These are phyloP conservation scores for Tachystola acroxantha DNA, from an alignment of 2,888 invertebrate genomes.

Conservation along the genomic window DNA sequence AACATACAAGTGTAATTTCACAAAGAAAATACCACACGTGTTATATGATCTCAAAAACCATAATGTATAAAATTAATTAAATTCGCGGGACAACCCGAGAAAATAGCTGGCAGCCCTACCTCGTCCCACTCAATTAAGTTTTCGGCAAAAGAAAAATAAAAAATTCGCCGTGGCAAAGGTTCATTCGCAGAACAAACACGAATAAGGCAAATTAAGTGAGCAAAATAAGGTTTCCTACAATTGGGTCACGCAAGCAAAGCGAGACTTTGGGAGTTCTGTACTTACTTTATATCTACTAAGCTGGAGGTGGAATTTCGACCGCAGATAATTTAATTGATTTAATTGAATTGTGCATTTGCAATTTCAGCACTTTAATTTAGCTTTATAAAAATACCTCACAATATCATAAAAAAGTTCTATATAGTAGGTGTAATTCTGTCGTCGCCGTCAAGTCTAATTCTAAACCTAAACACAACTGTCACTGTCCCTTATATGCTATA, in stretches of 20 bases:
- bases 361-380: slow-evolving; percentile 18
- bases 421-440: too few relatives aligned
- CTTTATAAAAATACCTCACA: too few relatives aligned
- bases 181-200: slow-evolving; percentile 67
- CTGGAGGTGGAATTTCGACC: slow-evolving; percentile 7
- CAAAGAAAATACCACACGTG: too few relatives aligned
- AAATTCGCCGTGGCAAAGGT: slow-evolving; percentile 42
- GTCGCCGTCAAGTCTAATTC: too few relatives aligned
- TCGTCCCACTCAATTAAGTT: slow-evolving; percentile 60
- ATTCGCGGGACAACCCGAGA: slow-evolving; percentile 19
- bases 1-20: too few relatives aligned
- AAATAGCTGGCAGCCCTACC: slow-evolving; percentile 1
- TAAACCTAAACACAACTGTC: too few relatives aligned
- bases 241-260: slow-evolving; percentile 61
- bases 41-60: too few relatives aligned
- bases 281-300: too few relatives aligned
- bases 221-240: slow-evolving; percentile 64
- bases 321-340: slow-evolving; percentile 30
- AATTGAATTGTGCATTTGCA: slow-evolving; percentile 64
- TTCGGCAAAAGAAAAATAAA: slow-evolving; percentile 51
- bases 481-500: too few relatives aligned
- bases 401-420: too few relatives aligned
- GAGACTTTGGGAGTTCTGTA: slow-evolving; percentile 43
- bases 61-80: neutral
- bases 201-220: slow-evolving; percentile 72